phyloP scores from a whole-genome alignment of 2,797 vertebrate genomes.

The Momotus momota region DNA sequence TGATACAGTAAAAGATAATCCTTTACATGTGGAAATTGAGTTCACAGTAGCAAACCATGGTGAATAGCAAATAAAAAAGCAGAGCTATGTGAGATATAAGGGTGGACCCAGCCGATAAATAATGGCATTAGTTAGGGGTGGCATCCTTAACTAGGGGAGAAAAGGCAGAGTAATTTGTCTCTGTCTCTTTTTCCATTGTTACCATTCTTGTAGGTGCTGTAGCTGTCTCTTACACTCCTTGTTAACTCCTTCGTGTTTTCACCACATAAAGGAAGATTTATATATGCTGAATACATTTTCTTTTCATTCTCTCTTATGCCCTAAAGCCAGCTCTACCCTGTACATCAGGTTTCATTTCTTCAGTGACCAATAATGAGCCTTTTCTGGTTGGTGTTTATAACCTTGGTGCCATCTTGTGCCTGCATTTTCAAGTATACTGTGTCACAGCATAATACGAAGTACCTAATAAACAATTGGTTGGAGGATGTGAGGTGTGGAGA shows the following conservation, averaged over 20 bases:
- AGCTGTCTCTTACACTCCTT: background rate
- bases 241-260: background rate
- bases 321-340: background rate
- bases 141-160: background rate
- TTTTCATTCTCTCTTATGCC: background rate
- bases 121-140: background rate
- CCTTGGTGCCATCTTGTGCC: background rate
- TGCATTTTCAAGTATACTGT: background rate
- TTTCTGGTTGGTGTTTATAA: background rate
- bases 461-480: background rate
- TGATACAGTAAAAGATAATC: background rate
- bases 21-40: background rate
- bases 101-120: background rate
- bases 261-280: background rate
- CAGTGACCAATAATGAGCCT: background rate
- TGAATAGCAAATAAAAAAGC: background rate
- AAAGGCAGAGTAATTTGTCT: constrained; percentile 15
- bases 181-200: background rate
- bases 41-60: background rate
- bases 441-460: background rate
- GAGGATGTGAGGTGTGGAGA: background rate
- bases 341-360: background rate
- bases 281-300: background rate
- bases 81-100: background rate
- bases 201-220: background rate